A percentile compares a stretch with the other conserved stretches of the same genome.
Conservation (phyloP, 2,113 vertebrate species). For the Meriones unguiculatus region DNA sequence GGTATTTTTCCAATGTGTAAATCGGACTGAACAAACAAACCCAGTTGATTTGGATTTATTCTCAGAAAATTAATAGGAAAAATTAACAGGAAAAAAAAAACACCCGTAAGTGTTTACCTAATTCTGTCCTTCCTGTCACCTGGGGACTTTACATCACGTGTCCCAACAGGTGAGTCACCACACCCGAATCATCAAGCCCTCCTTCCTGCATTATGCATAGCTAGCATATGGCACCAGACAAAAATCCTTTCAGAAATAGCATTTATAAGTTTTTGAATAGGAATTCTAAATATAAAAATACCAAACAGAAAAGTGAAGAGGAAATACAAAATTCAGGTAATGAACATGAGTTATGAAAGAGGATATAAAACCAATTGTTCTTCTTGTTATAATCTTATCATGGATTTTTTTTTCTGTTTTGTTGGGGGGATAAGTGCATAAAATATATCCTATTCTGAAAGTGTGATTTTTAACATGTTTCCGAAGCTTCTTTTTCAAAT, state of each 20-base stretch:
- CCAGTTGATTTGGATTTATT: not conserved
- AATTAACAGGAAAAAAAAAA: no score
- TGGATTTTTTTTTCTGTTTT: not conserved
- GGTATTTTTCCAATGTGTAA: not conserved
- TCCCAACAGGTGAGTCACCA: not conserved
- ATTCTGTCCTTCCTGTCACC: not conserved
- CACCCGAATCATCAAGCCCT: not conserved
- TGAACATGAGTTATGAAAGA: not conserved
- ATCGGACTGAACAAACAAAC: not conserved
- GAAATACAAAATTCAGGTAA: not conserved
- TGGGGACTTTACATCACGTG: not conserved
- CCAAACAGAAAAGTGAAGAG: not conserved
- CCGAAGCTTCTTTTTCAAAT: not conserved
- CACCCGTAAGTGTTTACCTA: not conserved
- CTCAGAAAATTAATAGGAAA: constrained; percentile 13
- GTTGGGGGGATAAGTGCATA: not conserved
- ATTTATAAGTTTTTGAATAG: not conserved
- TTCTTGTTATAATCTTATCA: not conserved
- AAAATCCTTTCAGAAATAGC: not conserved
- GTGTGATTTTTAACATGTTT: not conserved
- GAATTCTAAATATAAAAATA: constrained; percentile 1
- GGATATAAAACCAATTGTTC: not conserved
- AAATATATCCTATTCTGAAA: not conserved
- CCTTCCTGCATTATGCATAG: not conserved
- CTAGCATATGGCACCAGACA: not conserved